phyloP scores from a whole-genome alignment of 2,888 invertebrate species.

The Hydropsyche betteni region DNA sequence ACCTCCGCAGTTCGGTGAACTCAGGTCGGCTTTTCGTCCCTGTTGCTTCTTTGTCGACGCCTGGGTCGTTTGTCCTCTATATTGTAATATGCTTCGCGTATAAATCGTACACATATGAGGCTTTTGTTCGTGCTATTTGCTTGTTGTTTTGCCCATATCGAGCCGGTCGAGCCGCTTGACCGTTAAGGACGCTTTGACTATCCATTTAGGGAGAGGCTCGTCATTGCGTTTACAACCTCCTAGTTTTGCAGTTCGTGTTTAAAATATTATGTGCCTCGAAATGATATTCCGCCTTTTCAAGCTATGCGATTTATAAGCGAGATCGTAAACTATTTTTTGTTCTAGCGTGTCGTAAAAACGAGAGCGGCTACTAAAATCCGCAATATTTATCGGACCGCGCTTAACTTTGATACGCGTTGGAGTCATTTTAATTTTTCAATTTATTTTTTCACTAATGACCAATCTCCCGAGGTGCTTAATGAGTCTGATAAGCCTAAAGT shows the following conservation, averaged over 20 bases:
- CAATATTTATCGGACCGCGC: background rate
- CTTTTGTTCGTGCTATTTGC: background rate
- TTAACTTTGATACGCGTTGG: background rate
- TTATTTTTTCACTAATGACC: background rate
- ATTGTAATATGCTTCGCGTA: background rate
- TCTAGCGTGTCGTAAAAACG: background rate
- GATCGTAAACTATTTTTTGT: background rate
- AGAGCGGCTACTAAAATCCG: background rate
- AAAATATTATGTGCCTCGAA: background rate
- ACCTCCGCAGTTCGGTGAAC: background rate
- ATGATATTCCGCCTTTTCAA: background rate
- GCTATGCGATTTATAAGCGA: background rate
- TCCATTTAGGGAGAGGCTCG: constrained; percentile 18
- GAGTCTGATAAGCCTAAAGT: background rate
- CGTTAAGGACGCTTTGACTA: constrained; percentile 22
- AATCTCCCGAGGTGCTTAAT: background rate
- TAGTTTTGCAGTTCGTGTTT: constrained; percentile 7
- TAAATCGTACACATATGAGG: constrained; percentile 9
- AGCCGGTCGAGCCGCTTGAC: background rate
- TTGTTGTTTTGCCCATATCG: constrained; percentile 2
- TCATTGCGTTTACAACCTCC: constrained; percentile 1
- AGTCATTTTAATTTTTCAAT: background rate
- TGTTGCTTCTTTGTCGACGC: background rate
- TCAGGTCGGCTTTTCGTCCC: constrained; percentile 16
- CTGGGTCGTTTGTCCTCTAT: too few species aligned